Base-by-base conservation (phyloP, 2,797 vertebrate genomes). In the Paguma larvata region DNA sequence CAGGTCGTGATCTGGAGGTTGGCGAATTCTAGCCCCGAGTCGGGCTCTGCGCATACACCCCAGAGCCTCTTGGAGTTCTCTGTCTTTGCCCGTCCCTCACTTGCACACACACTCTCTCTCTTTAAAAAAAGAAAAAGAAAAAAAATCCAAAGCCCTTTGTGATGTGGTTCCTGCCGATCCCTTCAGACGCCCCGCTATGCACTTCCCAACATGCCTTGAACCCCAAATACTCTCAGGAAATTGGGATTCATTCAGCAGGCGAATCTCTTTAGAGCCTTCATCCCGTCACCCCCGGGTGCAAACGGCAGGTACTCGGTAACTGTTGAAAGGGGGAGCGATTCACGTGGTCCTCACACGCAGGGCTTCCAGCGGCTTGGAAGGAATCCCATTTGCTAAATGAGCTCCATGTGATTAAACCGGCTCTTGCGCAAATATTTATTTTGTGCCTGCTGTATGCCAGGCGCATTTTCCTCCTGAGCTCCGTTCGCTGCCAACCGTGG, bases 381-480 rank as follows among this genome's bases (percentile, higher is more conserved):
- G 48, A 89, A 19, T 75, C 72, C 48, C n/a, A 21, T 85, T 88
- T 65, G 56, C 48, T 30, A 19, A 34, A 34, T 34, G 23, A 96
- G 68, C 14, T 94, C 87, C 34, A 12, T 48, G 85, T 84, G 56
- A 78, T 80, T 90, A 75, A 38, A 73, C 2, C 30, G 44, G 63
- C 62, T 89, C 67, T 87, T 38, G 16, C 5, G 2, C 65, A 62
- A 48, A 78, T 88, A 93, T 85, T 77, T 86, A 92, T 94, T 96
- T 51, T 80, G 79, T 73, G 41, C 80, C 48, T 97, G 48, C 86
- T 97, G 38, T 92, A 96, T 75, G 93, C 25, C 41, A 59, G 48
- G 63, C 21, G 12, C 23, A 48, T 68, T 92, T 77, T 85, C 63
- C 90, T 91, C 11, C 30, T 30, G 34, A 92, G n/a, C 15, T 41